phyloP scores from a whole-genome alignment of 2,888 invertebrate genomes.

The Hemaris fuciformis region DNA sequence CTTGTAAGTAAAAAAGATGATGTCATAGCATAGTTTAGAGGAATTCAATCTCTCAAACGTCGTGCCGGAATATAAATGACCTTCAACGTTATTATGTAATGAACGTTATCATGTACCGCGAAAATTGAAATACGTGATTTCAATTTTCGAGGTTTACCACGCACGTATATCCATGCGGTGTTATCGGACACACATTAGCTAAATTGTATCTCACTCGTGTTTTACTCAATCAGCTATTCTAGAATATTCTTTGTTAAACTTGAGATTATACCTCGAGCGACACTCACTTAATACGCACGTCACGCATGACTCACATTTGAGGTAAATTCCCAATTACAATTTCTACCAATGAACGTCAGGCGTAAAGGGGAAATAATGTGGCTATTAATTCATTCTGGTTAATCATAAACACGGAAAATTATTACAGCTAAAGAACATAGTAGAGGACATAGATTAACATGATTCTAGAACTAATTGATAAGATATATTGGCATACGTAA shows the following conservation, averaged over 20 bases:
- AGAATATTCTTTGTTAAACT: background rate
- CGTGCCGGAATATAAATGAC: slow-evolving; percentile 33
- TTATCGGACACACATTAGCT: background rate
- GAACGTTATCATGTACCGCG: slow-evolving; percentile 16
- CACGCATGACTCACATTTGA: background rate
- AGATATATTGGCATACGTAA: background rate
- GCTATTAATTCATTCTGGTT: background rate
- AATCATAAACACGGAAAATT: background rate
- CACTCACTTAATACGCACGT: background rate
- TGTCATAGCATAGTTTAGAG: slow-evolving; percentile 6
- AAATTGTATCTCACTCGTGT: background rate
- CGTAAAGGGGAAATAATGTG: background rate
- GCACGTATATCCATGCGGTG: background rate
- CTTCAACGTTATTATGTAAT: slow-evolving; percentile 33
- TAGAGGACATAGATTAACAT: background rate
- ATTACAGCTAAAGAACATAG: background rate
- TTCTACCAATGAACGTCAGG: background rate
- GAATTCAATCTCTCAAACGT: slow-evolving; percentile 32
- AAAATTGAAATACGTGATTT: background rate
- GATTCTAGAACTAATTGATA: background rate
- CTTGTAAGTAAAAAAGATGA: background rate
- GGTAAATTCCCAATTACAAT: background rate
- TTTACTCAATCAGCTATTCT: background rate
- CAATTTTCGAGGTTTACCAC: too few relatives aligned
- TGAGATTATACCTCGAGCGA: background rate